These are phyloP conservation scores for Botia almorhae DNA, from an alignment of 2,797 vertebrate genomes.

Conservation along the genomic window DNA sequence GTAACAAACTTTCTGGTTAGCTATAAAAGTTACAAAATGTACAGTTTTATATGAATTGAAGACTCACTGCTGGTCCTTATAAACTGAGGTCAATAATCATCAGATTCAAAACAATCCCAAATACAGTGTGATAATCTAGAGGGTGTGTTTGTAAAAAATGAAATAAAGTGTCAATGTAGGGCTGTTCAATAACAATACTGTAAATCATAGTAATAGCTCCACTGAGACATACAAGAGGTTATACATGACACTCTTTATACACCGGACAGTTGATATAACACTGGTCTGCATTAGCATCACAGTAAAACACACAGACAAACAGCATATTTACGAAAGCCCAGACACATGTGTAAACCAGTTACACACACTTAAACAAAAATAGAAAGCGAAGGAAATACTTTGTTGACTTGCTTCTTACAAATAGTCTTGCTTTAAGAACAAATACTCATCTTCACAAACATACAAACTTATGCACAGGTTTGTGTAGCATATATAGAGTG, in stretches of 20 bases:
- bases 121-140: background rate
- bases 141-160: background rate
- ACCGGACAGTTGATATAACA: slow-evolving; percentile 71
- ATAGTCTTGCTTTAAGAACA: background rate
- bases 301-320: slow-evolving; percentile 71
- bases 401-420: background rate
- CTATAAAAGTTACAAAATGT: background rate
- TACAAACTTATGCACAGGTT: background rate
- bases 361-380: background rate
- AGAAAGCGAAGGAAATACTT: background rate
- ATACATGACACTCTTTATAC: slow-evolving; percentile 10
- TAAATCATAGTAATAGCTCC: background rate
- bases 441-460: background rate
- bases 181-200: slow-evolving; percentile 3
- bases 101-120: background rate
- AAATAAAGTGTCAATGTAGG: background rate
- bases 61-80: background rate
- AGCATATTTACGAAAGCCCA: slow-evolving; percentile 62
- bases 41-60: background rate
- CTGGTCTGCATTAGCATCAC: slow-evolving; percentile 71
- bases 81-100: slow-evolving; percentile 11
- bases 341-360: slow-evolving; percentile 59
- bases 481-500: no score
- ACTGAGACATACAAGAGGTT: background rate
- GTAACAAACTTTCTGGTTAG: background rate